Base-by-base conservation (phyloP, 2,113 vertebrate genomes). In the Sturnira hondurensis region DNA sequence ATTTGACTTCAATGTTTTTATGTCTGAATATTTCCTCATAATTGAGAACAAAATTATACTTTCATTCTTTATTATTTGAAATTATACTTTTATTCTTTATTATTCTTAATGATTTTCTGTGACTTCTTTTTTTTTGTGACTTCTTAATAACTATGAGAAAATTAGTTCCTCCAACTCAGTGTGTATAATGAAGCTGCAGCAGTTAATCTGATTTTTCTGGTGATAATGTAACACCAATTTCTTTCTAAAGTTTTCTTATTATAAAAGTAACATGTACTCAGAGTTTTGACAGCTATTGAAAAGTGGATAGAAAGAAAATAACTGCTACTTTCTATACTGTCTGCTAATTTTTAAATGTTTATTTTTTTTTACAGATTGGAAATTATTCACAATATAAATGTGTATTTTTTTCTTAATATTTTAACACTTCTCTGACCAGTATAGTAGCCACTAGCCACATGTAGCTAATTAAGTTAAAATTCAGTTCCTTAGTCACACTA, bases 171-270 rank as follows among this genome's bases (percentile, higher is more conserved):
- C n/a, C 16, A 91, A 74, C n/a, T 11, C 14, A 87, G n/a, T 78
- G 22, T 83, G 88, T 87, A 4, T 86, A 82, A 38, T 89, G 52
- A 94, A 92, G 19, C 56, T 77, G 81, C 15, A 95, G 22, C 31
- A 61, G 58, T 76, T 54, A 82, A 86, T 93, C 31, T 96, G 61
- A 68, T 47, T 95, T 97, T 89, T 71, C 56, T 81, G 33, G 6
- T 70, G 16, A 73, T 52, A 94, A 33, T 78, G n/a, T 50, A 81
- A 7, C 63, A 65, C 19, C 83, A 26, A n/a, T 47, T 85, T 81
- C 88, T 96, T 88, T 70, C 83, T 86, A 8, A 83, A 87, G 19
- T 91, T 95, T 95, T 92, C 24, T 91, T 7, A 43, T 96, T 95
- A 92, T 77, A 76, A 86, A 93, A 50, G 67, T 86, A 81, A 91